Evolutionary conservation across 1,140 invertebrate species (phyloP).

Genomic region (Tetramorium parvispinum): DNA sequence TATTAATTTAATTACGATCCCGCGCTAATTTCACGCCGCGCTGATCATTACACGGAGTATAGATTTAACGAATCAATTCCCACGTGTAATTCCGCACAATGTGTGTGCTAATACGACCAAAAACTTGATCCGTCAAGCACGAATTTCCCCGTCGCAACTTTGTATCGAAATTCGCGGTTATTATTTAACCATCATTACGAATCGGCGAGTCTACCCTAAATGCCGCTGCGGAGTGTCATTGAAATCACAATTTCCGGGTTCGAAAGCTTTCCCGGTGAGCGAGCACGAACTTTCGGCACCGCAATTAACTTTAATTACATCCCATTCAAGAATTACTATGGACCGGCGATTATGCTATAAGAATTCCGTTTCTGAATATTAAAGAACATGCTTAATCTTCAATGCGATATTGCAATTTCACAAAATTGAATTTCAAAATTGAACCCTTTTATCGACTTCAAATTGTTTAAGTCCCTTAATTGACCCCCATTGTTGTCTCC

Average conservation of each 20-base stretch:
- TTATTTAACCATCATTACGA: conserved; percentile 43
- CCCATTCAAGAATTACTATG: conserved; percentile 50
- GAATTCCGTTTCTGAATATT: conserved; percentile 37
- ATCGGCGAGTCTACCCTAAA: background rate
- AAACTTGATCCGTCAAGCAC: conserved; percentile 50
- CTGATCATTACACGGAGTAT: conserved; percentile 57
- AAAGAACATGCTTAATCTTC: background rate
- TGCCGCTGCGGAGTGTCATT: background rate
- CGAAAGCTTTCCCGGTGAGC: conserved; percentile 25
- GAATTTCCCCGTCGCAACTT: conserved; percentile 24
- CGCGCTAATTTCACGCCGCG: conserved; percentile 56
- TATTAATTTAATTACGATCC: conserved; percentile 63
- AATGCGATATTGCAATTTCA: background rate
- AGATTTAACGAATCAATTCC: conserved; percentile 63
- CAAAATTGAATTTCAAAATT: conserved; percentile 7
- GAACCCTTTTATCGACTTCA: background rate
- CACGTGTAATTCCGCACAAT: conserved; percentile 45
- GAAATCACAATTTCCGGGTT: conserved; percentile 53
- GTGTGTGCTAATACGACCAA: background rate
- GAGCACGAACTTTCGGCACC: conserved; percentile 34
- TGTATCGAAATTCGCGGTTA: background rate
- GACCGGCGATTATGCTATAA: conserved; percentile 40
- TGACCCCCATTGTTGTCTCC: background rate
- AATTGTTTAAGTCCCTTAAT: background rate
- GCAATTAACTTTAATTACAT: conserved; percentile 57